Conservation (phyloP, 2,888 invertebrate species). For the Choristoneura rosaceana region DNA sequence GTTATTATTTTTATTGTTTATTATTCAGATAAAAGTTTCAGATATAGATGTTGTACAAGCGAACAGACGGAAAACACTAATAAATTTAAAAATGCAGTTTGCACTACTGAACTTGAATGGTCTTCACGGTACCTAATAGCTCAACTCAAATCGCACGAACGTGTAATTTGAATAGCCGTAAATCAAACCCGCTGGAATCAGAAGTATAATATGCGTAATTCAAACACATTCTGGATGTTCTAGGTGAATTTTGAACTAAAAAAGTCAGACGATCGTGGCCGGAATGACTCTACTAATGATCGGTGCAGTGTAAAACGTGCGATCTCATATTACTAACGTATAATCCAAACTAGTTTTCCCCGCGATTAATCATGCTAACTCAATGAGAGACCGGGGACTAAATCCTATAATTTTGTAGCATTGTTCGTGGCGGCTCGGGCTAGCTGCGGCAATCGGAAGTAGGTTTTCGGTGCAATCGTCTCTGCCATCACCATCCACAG, state of each 20-base stretch:
- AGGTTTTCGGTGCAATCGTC: conserved; percentile 76
- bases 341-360: conserved; percentile 75
- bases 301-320: conserved; percentile 69
- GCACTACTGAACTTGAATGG: conserved; percentile 17
- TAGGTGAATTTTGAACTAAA: conserved; percentile 62
- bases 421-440: conserved; percentile 70
- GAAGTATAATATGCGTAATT: conserved; percentile 67
- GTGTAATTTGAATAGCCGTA: conserved; percentile 60
- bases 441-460: conserved; percentile 69
- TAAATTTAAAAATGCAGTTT: background rate
- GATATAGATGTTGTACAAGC: too few relatives aligned
- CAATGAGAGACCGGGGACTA: conserved; percentile 72
- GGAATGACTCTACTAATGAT: conserved; percentile 69
- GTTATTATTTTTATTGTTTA: too few relatives aligned
- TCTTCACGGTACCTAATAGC: conserved; percentile 48
- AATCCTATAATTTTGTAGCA: conserved; percentile 79
- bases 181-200: conserved; percentile 60
- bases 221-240: conserved; percentile 60
- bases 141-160: conserved; percentile 57
- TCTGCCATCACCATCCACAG: conserved; percentile 58
- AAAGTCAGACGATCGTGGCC: conserved; percentile 64
- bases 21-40: too few relatives aligned
- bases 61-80: too few relatives aligned
- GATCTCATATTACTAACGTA: conserved; percentile 69
- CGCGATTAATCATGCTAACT: conserved; percentile 79